phyloP scores from a whole-genome alignment of 1,140 invertebrate species.

The Cherax quadricarinatus region DNA sequence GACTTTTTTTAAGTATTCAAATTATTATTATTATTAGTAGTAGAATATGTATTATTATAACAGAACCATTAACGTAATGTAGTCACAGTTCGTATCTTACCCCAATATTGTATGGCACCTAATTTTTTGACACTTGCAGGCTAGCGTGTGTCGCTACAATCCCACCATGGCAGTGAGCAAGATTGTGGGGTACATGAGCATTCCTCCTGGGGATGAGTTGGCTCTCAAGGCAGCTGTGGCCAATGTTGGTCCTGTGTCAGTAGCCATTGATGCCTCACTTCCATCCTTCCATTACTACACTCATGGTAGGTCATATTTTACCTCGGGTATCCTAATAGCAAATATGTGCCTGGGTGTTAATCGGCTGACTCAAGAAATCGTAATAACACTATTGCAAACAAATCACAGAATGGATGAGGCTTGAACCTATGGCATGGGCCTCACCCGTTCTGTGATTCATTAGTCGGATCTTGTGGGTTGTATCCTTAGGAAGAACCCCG shows the following conservation, averaged over 20 bases:
- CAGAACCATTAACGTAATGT: too few relatives aligned
- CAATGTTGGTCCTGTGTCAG: slow-evolving; percentile 89
- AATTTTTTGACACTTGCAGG: not conserved
- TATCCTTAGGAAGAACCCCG: too few relatives aligned
- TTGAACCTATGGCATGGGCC: not conserved
- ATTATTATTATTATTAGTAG: too few relatives aligned
- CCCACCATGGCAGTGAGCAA: not conserved
- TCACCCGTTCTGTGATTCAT: too few relatives aligned
- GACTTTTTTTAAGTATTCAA: too few relatives aligned
- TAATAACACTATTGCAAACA: too few relatives aligned
- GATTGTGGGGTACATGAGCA: slow-evolving; percentile 14
- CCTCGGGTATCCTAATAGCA: slow-evolving; percentile 46
- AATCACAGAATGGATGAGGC: too few relatives aligned
- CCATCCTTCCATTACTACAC: slow-evolving; percentile 87
- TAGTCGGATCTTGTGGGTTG: too few relatives aligned
- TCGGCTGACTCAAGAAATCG: too few relatives aligned
- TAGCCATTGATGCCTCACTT: slow-evolving; percentile 83
- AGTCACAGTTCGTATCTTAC: too few relatives aligned
- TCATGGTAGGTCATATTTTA: slow-evolving; percentile 51
- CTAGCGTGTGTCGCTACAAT: slow-evolving; percentile 31
- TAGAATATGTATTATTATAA: too few relatives aligned
- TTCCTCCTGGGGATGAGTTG: slow-evolving; percentile 82
- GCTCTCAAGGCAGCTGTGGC: slow-evolving; percentile 87
- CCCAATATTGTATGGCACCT: too few relatives aligned
- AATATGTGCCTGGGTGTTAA: not conserved